phyloP scores from a whole-genome alignment of 1,140 invertebrate species.

The Platorchestia sp. region DNA sequence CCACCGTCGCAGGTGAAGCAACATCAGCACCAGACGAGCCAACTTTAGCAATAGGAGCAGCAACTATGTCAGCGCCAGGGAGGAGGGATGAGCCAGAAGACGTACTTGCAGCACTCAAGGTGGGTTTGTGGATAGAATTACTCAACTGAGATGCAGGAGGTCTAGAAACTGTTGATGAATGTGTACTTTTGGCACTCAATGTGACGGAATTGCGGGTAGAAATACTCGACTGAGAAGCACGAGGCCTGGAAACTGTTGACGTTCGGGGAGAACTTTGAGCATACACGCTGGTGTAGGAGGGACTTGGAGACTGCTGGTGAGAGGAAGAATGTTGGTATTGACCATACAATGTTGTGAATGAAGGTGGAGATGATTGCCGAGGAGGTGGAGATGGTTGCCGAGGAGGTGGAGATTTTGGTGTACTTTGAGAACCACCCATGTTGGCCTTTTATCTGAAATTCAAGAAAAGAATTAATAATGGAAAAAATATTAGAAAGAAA shows the following conservation, averaged over 20 bases:
- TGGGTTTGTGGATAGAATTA: no score
- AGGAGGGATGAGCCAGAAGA: conserved; percentile 4
- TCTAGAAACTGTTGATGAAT: no score
- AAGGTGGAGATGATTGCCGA: not conserved
- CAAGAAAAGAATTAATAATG: not conserved
- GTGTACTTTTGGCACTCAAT: not conserved
- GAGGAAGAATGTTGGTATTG: not conserved
- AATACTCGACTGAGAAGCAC: not conserved
- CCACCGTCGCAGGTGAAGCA: not conserved
- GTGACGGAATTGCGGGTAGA: not conserved
- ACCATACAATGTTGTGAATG: no score
- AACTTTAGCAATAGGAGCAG: not conserved
- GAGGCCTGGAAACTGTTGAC: no score
- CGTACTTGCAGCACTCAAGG: not conserved
- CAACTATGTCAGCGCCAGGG: not conserved
- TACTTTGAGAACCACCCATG: not conserved
- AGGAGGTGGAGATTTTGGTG: not conserved
- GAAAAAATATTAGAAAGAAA: not conserved
- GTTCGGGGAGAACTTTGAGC: not conserved
- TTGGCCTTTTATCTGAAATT: not conserved
- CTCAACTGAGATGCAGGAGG: no score
- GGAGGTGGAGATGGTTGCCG: not conserved
- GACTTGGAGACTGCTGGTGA: not conserved
- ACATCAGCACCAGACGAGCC: not conserved
- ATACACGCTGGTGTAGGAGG: not conserved